A percentile compares a stretch with the other conserved stretches of the same genome.
Evolutionary conservation across 2,113 vertebrate species (phyloP).

Genomic region (Muscicapa adusta): DNA sequence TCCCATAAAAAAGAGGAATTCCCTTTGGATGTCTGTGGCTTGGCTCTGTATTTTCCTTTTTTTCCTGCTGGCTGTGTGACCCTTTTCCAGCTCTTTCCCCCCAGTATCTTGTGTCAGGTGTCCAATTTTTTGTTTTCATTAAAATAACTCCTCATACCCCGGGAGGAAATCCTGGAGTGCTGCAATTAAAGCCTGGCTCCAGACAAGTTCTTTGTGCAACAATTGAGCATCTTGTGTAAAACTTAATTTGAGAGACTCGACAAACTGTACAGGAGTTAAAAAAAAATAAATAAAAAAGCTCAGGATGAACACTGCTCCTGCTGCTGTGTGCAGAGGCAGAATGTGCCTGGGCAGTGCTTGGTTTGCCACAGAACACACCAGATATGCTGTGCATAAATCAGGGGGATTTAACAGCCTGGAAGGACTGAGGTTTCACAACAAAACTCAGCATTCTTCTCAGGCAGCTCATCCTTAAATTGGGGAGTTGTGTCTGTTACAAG

Average conservation of each 20-base stretch:
- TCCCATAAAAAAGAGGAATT: not conserved
- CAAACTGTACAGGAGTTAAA: not conserved
- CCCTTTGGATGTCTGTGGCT: not conserved
- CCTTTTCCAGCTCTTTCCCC: not conserved
- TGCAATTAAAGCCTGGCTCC: not conserved
- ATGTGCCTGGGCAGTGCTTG: not conserved
- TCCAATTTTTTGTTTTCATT: not conserved
- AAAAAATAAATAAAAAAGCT: not conserved
- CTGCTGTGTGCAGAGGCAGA: not conserved
- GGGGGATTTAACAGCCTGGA: not conserved
- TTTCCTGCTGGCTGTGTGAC: not conserved
- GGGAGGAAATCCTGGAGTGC: not conserved
- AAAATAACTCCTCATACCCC: not conserved
- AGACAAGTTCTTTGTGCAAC: not conserved
- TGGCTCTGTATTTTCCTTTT: not conserved
- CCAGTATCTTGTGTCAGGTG: fast-evolving
- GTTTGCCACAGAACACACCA: not conserved
- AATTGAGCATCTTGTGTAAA: not conserved
- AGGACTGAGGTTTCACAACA: not conserved
- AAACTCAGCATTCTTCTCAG: no score
- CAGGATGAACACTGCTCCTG: not conserved
- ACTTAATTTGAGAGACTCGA: not conserved
- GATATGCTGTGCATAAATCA: not conserved
- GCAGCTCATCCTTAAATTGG: not conserved
- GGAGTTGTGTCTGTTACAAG: not conserved